A percentile compares a stretch with the other conserved stretches of the same genome.
Conservation (phyloP, 2,113 vertebrate genomes). For the Plectropomus leopardus region DNA sequence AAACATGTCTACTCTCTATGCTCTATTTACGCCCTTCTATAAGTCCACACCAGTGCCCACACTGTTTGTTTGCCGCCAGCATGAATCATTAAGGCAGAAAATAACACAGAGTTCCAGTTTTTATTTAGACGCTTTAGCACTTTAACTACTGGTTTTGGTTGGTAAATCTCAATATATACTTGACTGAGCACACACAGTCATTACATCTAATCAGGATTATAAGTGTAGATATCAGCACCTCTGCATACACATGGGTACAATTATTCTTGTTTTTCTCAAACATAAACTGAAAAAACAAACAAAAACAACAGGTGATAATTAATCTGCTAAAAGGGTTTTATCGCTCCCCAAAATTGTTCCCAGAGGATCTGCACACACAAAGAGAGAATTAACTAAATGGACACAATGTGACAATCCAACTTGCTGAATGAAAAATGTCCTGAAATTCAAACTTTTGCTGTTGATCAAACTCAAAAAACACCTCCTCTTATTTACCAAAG, state of each 20-base stretch:
- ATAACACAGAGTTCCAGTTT: constrained; percentile 35
- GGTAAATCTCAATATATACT: background rate
- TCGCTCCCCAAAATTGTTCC: constrained; percentile 2
- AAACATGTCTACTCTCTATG: constrained; percentile 57
- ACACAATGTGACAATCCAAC: background rate
- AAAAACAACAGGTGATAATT: background rate
- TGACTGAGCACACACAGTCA: constrained; percentile 1
- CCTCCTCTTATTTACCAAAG: background rate
- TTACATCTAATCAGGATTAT: constrained; percentile 15
- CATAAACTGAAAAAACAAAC: background rate
- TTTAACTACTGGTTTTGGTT: background rate
- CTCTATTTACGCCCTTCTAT: constrained; percentile 55
- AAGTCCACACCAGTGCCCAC: constrained; percentile 26
- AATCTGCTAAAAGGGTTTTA: constrained; percentile 14
- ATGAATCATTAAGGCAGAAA: constrained; percentile 63
- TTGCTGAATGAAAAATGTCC: background rate
- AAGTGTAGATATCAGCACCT: constrained; percentile 7
- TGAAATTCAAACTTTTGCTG: background rate
- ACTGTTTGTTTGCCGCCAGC: constrained; percentile 45
- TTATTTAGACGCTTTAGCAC: constrained; percentile 25
- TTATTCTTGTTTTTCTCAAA: constrained; percentile 24
- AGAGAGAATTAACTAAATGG: constrained; percentile 6
- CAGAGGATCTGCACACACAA: background rate
- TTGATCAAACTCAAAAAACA: background rate
- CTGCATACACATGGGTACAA: background rate